phyloP scores from a whole-genome alignment of 2,797 vertebrate species.

The Lacerta viridis region DNA sequence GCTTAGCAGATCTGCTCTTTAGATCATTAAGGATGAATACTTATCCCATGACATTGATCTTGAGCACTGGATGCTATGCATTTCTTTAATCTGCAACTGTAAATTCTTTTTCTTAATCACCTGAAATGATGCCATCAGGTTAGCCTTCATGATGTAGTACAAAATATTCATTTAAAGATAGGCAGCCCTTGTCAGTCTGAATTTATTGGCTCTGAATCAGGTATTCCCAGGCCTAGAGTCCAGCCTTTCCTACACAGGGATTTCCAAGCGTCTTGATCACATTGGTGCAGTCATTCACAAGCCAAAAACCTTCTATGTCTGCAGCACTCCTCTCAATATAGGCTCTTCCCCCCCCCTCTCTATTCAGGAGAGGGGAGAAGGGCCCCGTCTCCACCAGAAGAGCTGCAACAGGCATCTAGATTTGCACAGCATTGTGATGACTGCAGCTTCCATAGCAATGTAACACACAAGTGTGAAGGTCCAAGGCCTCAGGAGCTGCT shows the following conservation, averaged over 20 bases:
- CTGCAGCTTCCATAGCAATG: neutral
- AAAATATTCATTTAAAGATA: neutral
- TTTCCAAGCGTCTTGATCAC: neutral
- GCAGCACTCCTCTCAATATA: neutral
- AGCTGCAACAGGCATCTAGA: neutral
- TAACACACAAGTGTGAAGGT: neutral
- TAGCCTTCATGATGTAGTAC: conserved; percentile 58
- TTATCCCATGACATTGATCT: neutral
- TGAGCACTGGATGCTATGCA: conserved; percentile 14
- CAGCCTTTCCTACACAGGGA: neutral
- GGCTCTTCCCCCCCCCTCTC: neutral
- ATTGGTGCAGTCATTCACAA: neutral
- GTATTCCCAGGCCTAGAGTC: neutral
- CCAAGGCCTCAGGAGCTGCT: neutral
- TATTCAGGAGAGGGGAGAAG: neutral
- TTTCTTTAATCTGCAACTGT: conserved; percentile 62
- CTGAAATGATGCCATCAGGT: conserved; percentile 50
- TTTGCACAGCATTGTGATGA: neutral
- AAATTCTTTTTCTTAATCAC: conserved; percentile 36
- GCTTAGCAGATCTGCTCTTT: conserved; percentile 37
- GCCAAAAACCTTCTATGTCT: neutral
- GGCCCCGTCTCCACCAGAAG: too few species aligned
- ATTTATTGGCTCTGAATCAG: neutral
- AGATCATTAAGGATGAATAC: conserved; percentile 2
- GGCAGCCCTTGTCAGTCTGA: neutral